These are phyloP conservation scores for Sialia sialis DNA, from an alignment of 2,113 vertebrate species.

Conservation along the genomic window DNA sequence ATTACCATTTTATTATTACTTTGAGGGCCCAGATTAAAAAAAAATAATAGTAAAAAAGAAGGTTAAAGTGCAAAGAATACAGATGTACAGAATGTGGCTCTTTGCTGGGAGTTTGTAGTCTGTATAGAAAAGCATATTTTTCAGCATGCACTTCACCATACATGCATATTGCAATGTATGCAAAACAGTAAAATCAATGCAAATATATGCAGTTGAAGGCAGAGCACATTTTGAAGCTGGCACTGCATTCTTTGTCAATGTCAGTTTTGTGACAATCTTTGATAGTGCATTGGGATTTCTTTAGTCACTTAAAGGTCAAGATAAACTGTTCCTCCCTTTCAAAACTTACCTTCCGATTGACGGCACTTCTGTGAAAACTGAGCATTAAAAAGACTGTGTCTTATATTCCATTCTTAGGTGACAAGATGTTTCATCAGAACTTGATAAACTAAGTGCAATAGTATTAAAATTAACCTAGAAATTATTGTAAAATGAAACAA, in stretches of 20 bases:
- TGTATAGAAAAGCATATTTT: background rate
- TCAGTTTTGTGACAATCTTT: conserved; percentile 20
- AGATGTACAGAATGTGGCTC: background rate
- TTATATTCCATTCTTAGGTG: background rate
- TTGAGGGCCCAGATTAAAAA: background rate
- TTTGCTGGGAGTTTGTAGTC: background rate
- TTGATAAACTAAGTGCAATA: background rate
- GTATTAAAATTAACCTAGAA: background rate
- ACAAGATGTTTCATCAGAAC: background rate
- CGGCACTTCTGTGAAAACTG: background rate
- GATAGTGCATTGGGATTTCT: background rate
- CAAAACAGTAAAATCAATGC: background rate
- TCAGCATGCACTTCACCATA: background rate
- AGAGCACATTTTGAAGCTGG: background rate
- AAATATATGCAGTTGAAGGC: background rate
- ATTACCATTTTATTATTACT: background rate
- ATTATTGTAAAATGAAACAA: background rate
- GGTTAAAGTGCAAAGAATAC: background rate
- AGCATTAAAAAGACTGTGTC: background rate
- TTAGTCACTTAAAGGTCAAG: conserved; percentile 15
- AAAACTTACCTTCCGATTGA: conserved; percentile 17
- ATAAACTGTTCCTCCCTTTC: conserved; percentile 7
- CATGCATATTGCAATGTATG: background rate
- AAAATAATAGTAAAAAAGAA: background rate
- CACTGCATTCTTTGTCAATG: background rate